Evolutionary conservation across 1,140 invertebrate species (phyloP), one percentile per base, ranked within the genome.

Genomic region (Drosophila navojoa): DNA sequence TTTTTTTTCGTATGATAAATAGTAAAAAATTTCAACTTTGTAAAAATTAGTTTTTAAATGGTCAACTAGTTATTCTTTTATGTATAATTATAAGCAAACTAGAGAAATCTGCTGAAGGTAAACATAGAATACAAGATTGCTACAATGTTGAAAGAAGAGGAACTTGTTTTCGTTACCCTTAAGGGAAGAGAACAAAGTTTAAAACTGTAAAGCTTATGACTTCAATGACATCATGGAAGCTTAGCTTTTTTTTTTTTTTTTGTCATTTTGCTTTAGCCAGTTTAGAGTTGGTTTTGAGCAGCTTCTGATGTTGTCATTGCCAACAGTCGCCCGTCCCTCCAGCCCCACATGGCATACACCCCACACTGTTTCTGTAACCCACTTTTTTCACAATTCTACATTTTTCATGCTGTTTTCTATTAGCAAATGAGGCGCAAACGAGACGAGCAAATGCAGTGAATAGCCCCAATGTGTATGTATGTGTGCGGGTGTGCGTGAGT

Each of bases 381-480:
- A 44, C 27, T 32, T 38, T 35, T 38, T 44, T 9, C 16, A 15
- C 42, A 45, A 7, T 45, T 45, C 45, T 13, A 15, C 47, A 42
- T 63, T 63, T 53, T 25, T 32, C 40, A 35, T 35, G 45, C 45
- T 25, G n/a, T 29, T 19, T 59, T 6, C 70, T 68, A 60, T 72
- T 72, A 68, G 70, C 40, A 72, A 72, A 60, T 72, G 70, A 72
- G 70, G 63, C 55, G 64, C 63, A 72, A 67, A 55, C 73, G 64
- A 76, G 71, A 74, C 79, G 62, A 64, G 55, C 58, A 50, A 71
- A 52, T 75, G 67, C 73, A 76, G 19, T 71, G 49, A 75, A 84
- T 82, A 84, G 71, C 71, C 76, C 55, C 63, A 69, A 82, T 76
- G 53, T 66, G 29, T 40, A 15, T 45, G 27, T 58, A 32, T 73